These are phyloP conservation scores for Scarus forsteni DNA, from an alignment of 2,797 vertebrate genomes.

Conservation along the genomic window DNA sequence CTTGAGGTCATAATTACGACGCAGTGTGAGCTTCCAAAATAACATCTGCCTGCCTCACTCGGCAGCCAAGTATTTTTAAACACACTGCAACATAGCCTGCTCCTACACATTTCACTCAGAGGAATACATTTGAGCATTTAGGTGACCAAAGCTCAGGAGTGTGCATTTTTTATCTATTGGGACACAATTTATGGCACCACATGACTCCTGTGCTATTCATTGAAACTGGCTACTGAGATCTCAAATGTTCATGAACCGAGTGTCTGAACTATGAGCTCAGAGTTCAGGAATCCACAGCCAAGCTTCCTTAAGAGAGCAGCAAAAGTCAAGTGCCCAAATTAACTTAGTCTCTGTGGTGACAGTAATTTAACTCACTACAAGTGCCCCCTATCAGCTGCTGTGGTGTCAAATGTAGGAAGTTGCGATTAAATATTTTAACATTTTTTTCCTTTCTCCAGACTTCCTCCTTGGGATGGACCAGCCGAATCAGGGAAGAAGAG, in stretches of 20 bases:
- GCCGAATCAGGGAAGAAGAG: constrained; percentile 10
- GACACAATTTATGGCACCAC: constrained; percentile 1
- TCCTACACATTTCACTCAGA: constrained; percentile 9
- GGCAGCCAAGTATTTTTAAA: constrained; percentile 74
- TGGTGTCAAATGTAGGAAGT: constrained; percentile 2
- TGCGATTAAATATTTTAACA: constrained; percentile 3
- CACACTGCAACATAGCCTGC: background rate
- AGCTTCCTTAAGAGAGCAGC: constrained; percentile 71
- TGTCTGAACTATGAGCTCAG: constrained; percentile 80
- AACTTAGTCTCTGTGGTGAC: constrained; percentile 74
- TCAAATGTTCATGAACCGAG: constrained; percentile 55
- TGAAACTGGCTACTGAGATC: constrained; percentile 41
- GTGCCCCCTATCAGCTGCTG: constrained; percentile 23
- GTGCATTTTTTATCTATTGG: background rate
- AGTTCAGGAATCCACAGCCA: constrained; percentile 70
- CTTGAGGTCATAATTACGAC: constrained; percentile 68
- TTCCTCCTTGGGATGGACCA: constrained; percentile 27
- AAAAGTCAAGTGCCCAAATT: constrained; percentile 70
- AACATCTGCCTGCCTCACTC: constrained; percentile 74
- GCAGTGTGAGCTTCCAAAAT: constrained; percentile 71
- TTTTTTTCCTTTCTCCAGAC: constrained; percentile 37
- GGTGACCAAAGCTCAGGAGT: background rate
- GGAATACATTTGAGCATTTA: constrained; percentile 2
- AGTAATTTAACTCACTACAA: constrained; percentile 48
- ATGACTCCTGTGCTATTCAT: constrained; percentile 41